phyloP scores from a whole-genome alignment of 2,888 invertebrate species.

The Ptilodon capucinus region DNA sequence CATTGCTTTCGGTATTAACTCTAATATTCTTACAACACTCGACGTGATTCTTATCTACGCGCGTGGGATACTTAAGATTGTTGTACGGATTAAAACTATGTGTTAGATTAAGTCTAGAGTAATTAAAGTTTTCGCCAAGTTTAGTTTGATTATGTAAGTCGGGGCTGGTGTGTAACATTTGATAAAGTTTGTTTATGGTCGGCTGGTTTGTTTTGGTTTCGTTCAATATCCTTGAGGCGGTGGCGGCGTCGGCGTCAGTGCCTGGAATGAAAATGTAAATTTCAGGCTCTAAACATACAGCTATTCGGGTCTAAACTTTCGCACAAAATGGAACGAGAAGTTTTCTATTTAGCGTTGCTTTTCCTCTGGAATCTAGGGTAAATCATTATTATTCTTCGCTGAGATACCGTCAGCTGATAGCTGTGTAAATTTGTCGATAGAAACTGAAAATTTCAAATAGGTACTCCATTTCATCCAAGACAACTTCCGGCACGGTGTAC shows the following conservation, averaged over 20 bases:
- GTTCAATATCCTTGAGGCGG: slow-evolving; percentile 49
- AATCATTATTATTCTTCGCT: too few species aligned
- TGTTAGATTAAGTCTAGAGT: slow-evolving; percentile 49
- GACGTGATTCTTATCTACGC: slow-evolving; percentile 30
- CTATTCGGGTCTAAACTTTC: slow-evolving; percentile 16
- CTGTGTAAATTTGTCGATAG: too few species aligned
- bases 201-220: slow-evolving; percentile 52
- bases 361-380: not conserved
- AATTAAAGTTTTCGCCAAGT: slow-evolving; percentile 47
- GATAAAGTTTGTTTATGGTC: slow-evolving; percentile 69
- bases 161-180: slow-evolving; percentile 63
- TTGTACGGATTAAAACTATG: slow-evolving; percentile 47
- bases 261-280: slow-evolving; percentile 55
- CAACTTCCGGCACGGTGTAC: slow-evolving; percentile 7
- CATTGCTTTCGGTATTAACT: slow-evolving; percentile 16
- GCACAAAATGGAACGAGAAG: slow-evolving; percentile 10
- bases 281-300: slow-evolving; percentile 27
- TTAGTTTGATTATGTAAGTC: slow-evolving; percentile 53
- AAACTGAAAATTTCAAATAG: not conserved
- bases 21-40: slow-evolving; percentile 44
- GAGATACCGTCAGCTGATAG: too few species aligned
- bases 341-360: slow-evolving; percentile 6
- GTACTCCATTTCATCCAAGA: slow-evolving; percentile 2
- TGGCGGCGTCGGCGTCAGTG: slow-evolving; percentile 60
- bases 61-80: slow-evolving; percentile 35